A percentile compares a stretch with the other conserved stretches of the same genome.
phyloP scores from a whole-genome alignment of 35 echinoderm and acorn worm species.

The Anneissia japonica region DNA sequence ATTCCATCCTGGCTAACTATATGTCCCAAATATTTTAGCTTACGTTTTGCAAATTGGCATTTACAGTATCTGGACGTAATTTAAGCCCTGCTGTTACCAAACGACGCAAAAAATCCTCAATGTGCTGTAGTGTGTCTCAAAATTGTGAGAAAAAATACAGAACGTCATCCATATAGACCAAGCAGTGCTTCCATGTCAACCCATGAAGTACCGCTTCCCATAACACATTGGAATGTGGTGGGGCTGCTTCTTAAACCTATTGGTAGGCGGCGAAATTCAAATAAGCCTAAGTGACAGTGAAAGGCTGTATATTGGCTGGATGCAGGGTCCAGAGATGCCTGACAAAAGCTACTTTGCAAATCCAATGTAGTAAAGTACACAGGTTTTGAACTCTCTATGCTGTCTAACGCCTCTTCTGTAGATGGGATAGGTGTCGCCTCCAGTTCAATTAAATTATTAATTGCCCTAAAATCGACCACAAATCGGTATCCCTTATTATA shows the following conservation, averaged over 20 bases:
- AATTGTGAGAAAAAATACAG: constrained; percentile 7
- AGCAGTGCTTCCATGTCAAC: neutral
- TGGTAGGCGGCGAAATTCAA: constrained; percentile 14
- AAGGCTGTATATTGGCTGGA: constrained; percentile 14
- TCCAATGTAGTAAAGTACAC: constrained; percentile 18
- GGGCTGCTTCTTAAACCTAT: neutral
- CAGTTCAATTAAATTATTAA: constrained; percentile 3
- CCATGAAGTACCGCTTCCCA: constrained; percentile 19
- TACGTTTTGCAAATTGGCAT: constrained; percentile 35
- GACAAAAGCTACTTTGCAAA: constrained; percentile 31
- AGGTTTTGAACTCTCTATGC: neutral
- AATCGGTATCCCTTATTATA: neutral
- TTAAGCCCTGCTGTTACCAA: constrained; percentile 22
- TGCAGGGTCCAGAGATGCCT: neutral
- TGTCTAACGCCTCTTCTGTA: constrained; percentile 17
- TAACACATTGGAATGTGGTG: constrained; percentile 9
- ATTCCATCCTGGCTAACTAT: constrained; percentile 30
- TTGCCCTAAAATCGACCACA: constrained; percentile 1
- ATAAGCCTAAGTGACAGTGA: neutral
- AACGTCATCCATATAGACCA: constrained; percentile 9
- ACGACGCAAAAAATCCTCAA: constrained; percentile 3
- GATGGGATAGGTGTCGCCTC: neutral
- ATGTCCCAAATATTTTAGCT: constrained; percentile 40
- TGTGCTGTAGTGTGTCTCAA: constrained; percentile 9
- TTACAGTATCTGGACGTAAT: constrained; percentile 34